Evolutionary conservation across 2,888 invertebrate genomes (phyloP), one percentile per base, ranked within the genome.

Genomic region (Drosophila kanekoi): DNA sequence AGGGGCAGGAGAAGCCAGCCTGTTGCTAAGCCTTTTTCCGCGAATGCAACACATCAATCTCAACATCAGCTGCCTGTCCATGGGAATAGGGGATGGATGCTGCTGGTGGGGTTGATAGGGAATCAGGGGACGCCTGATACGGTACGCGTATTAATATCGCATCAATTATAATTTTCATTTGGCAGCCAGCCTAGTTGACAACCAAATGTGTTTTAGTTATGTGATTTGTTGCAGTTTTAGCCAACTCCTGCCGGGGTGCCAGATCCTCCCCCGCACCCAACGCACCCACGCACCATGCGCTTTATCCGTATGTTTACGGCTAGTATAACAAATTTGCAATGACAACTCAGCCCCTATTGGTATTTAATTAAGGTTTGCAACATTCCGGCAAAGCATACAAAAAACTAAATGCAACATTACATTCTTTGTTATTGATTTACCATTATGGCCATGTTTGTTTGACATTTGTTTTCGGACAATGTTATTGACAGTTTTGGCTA

Each of bases 161-260:
- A 84, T 84, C 84, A 89, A 89, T 84, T 84, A 84, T 89, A 87
- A 84, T 89, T 84, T 89, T 65, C 84, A 75, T 59, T 61, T 76
- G 77, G 60, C 79, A 72, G 58, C 33, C 48, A 53, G 33, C 63
- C 59, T 51, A 61, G 69, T 64, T 73, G 85, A 77, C 87, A 87
- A 66, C 52, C 78, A 77, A 82, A 83, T 88, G 65, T 71, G 68
- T 70, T 84, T 72, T 71, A 69, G 78, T 66, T 72, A 48, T 67
- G 52, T 67, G 65, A 84, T 84, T 79, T 81, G 83, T 71, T 87
- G 89, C 87, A 87, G 62, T 67, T 79, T 67, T 56, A 47, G 33
- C 16, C 20, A 16, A 13, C 20, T 28, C 2, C 28, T 28, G 28
- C 28, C 28, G 5, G 8, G 8, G 23, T 23, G 23, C 23, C 23